These are phyloP conservation scores for Spea hammondii DNA, from an alignment of 2,797 vertebrate genomes.

Conservation along the genomic window DNA sequence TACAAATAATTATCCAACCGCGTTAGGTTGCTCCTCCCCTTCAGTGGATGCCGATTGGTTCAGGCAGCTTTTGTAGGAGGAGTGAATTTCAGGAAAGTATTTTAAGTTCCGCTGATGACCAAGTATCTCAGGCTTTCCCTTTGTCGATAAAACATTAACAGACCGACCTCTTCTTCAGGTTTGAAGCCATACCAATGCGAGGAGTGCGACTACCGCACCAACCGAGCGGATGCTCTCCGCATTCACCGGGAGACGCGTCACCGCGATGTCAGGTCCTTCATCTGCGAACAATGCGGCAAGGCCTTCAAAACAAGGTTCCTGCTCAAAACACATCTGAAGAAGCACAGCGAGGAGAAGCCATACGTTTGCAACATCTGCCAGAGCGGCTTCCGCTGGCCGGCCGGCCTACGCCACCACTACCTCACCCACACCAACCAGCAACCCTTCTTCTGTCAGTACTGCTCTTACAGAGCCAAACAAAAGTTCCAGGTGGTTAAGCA, in stretches of 20 bases:
- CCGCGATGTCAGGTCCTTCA: slow-evolving; percentile 81
- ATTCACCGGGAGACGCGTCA: slow-evolving; percentile 88
- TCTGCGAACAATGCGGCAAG: slow-evolving; percentile 97
- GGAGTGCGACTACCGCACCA: slow-evolving; percentile 90
- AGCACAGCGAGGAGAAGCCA: slow-evolving; percentile 86
- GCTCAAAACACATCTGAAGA: slow-evolving; percentile 90
- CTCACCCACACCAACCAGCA: slow-evolving; percentile 90
- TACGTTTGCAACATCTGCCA: slow-evolving; percentile 83
- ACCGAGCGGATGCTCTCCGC: slow-evolving; percentile 87
- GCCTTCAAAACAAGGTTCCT: slow-evolving; percentile 94
- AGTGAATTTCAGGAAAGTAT: too few species aligned
- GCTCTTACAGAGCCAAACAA: slow-evolving; percentile 91
- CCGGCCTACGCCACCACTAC: slow-evolving; percentile 90
- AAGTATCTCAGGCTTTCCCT: too few species aligned
- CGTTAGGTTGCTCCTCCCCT: too few species aligned
- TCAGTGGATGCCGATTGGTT: too few species aligned
- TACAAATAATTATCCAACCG: too few species aligned
- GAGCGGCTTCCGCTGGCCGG: slow-evolving; percentile 91
- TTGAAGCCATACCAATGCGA: slow-evolving; percentile 85
- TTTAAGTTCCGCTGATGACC: too few species aligned
- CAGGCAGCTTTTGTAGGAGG: too few species aligned
- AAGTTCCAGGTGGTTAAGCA: slow-evolving; percentile 97
- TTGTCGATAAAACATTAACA: too few species aligned
- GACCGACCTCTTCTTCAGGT: slow-evolving; percentile 65
- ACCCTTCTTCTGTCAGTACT: slow-evolving; percentile 89